Evolutionary conservation across 1,140 invertebrate genomes (phyloP).

Genomic region (Augochlora pura): DNA sequence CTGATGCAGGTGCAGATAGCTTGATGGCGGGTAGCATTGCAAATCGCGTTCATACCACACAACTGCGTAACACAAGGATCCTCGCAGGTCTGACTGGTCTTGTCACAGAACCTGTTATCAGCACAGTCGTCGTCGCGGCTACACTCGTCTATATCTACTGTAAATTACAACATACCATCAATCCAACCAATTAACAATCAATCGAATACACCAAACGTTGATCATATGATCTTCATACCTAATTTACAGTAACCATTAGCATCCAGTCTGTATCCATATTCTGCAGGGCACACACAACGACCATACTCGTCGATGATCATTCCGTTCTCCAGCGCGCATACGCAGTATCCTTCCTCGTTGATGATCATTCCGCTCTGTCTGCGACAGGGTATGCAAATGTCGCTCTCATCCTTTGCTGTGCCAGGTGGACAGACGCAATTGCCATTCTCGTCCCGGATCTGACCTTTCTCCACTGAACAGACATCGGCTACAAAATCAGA

Average conservation of each 20-base stretch:
- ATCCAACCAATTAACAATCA: not conserved
- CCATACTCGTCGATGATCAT: constrained; percentile 87
- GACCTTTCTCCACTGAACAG: constrained; percentile 87
- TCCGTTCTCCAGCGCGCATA: constrained; percentile 88
- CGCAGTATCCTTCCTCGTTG: constrained; percentile 88
- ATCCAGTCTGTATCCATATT: constrained; percentile 86
- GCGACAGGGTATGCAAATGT: constrained; percentile 88
- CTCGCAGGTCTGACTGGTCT: constrained; percentile 85
- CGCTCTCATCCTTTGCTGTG: constrained; percentile 87
- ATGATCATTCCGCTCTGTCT: constrained; percentile 87
- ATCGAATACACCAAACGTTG: not conserved
- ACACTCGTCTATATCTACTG: constrained; percentile 83
- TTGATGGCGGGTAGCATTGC: constrained; percentile 88
- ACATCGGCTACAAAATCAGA: constrained; percentile 79
- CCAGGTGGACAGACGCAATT: constrained; percentile 89
- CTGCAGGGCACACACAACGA: constrained; percentile 88
- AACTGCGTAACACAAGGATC: constrained; percentile 86
- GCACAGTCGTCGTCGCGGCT: constrained; percentile 88
- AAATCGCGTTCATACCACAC: constrained; percentile 89
- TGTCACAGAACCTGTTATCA: constrained; percentile 87
- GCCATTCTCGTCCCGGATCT: constrained; percentile 85
- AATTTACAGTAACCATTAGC: constrained; percentile 84
- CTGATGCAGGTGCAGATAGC: constrained; percentile 89
- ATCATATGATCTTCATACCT: constrained; percentile 54
- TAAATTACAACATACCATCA: constrained; percentile 19